A percentile compares a stretch with the other conserved stretches of the same genome.
Evolutionary conservation across 2,797 vertebrate species (phyloP).

Genomic region (Euphonia xanthogaster): DNA sequence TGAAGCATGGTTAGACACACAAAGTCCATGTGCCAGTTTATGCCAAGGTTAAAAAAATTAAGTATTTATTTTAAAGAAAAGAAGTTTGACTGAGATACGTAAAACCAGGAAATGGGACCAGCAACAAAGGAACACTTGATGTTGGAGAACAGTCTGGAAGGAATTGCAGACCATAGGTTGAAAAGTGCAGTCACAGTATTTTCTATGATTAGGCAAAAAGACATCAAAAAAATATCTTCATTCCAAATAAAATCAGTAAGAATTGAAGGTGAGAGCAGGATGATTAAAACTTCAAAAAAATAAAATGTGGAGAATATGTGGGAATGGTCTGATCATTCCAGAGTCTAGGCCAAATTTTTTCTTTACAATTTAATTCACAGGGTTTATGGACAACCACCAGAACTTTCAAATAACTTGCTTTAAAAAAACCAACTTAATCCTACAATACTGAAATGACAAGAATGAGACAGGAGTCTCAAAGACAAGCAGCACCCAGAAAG

Average conservation of each 20-base stretch:
- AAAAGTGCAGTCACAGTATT: background rate
- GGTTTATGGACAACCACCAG: background rate
- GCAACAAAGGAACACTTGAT: background rate
- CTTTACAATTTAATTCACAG: background rate
- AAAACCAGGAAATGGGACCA: background rate
- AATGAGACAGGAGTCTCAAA: background rate
- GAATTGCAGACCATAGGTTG: background rate
- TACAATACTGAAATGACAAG: background rate
- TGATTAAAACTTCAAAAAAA: background rate
- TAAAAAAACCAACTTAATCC: background rate
- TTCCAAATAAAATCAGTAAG: background rate
- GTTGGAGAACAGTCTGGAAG: background rate
- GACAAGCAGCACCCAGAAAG: background rate
- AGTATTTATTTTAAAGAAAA: background rate
- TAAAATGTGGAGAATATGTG: background rate
- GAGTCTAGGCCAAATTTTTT: background rate
- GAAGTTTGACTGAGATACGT: background rate
- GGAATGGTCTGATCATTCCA: background rate
- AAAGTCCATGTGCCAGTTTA: background rate
- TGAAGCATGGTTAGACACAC: background rate
- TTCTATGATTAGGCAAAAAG: background rate
- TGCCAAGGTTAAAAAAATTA: background rate
- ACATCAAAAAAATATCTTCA: background rate
- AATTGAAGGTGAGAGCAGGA: background rate
- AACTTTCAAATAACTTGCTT: background rate